These are phyloP conservation scores for Vombatus ursinus DNA, from an alignment of 2,113 vertebrate species.

Conservation along the genomic window DNA sequence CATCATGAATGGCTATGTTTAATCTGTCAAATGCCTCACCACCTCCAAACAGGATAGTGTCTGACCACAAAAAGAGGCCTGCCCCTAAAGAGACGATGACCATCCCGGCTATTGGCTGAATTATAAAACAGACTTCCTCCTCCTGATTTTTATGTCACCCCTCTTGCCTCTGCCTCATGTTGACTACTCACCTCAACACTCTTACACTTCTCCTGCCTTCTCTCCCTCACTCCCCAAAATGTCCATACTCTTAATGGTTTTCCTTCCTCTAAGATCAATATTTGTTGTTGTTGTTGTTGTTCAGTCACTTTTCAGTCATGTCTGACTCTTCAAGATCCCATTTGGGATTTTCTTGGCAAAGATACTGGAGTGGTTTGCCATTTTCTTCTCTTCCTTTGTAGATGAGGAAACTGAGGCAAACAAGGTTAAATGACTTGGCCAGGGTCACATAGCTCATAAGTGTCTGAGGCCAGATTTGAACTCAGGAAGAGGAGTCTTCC, in stretches of 20 bases:
- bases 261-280: background rate
- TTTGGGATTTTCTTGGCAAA: background rate
- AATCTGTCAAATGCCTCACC: slow-evolving; percentile 40
- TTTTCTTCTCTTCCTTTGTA: background rate
- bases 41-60: slow-evolving; percentile 1
- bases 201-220: background rate
- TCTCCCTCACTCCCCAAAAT: background rate
- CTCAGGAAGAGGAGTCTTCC: background rate
- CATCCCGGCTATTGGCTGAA: background rate
- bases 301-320: background rate
- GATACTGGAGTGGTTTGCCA: background rate
- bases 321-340: background rate
- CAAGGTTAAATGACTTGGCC: background rate
- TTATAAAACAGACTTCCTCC: background rate
- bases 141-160: background rate
- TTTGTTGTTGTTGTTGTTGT: background rate
- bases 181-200: background rate
- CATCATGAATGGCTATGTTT: slow-evolving; percentile 69
- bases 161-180: background rate
- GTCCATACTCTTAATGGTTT: background rate
- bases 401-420: background rate
- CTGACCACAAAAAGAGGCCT: slow-evolving; percentile 12
- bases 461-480: background rate
- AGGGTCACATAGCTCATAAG: background rate
- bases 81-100: background rate